Base-by-base conservation (phyloP, 2,888 invertebrate species). In the Deroplatys truncata region DNA sequence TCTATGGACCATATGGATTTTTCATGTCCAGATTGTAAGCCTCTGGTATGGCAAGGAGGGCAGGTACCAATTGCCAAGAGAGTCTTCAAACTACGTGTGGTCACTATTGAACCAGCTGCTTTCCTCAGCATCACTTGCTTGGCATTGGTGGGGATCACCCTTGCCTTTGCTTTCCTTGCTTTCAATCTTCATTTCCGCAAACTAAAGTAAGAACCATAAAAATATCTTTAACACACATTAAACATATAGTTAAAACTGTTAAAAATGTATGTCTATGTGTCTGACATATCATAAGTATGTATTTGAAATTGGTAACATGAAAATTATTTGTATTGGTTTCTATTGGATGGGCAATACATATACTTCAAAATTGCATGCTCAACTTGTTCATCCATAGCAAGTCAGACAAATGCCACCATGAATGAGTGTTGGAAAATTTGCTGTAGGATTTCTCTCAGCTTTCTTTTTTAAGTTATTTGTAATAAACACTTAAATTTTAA, bases 141-240 rank as follows among this genome's bases (percentile, higher is more conserved):
- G 35, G 97, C 98, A 2, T 95, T 95, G 72, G 94, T 97, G 88
- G 98, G 98, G 4, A 97, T 98, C 82, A 95, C 96, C 0, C 93
- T 97, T 88, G 96, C 98, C 0, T 93, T 97, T 31, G 95, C 96
- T 9, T 98, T 98, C 92, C 94, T 98, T 91, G 96, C 96, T 89
- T 97, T 98, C 93, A 98, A 98, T 94, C 94, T 98, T 91, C 97
- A 97, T 93, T 97, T 97, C 93, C 95, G 97, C 91, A 96, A 96
- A 93, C 95, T 97, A 92, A 97, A 97, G 97, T 97, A 94, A 94
- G 95, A 93, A 90, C 72, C 84, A 84, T 29, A 82, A 84, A 28
- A 31, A 43, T 28, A 13, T 84, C 10, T 84, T 84, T 2, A 84
- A 84, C 20, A 13, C 84, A 28, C 28, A 84, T 28, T 28, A 28